Base-by-base conservation (phyloP, 92 coral and sea anemone species). In the Epizoanthus scotinus region DNA sequence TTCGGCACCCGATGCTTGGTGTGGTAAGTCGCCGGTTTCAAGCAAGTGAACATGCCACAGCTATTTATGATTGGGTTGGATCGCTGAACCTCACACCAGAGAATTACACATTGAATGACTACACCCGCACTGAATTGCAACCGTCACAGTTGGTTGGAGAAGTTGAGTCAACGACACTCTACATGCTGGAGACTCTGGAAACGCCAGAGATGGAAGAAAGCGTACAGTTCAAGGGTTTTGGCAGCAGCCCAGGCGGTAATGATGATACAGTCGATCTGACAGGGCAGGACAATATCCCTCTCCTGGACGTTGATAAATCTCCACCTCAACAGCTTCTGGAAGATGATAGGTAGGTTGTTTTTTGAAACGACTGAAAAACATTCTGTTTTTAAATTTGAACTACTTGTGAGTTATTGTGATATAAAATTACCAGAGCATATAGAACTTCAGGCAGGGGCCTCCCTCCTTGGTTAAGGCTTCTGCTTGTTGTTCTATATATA, bases 161-260 rank as follows among this genome's bases (percentile, higher is more conserved):
- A 19, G 68, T 63, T 13, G 40, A 63, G 8, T 63, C 42, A 63
- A 27, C 8, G 40, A 63, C 68, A 63, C 42, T 63, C 20, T 63
- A 63, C 68, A 63, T 63, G 40, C 68, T 63, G 40, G 68, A 63
- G 68, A 28, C 68, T 26, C 68, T 63, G 68, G 68, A 63, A 63
- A 63, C 68, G 40, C 68, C 68, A 63, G 68, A 6, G 7, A 63
- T 63, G 68, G 68, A 63, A 63, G 68, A 63, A 63, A 63, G 42
- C 8, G 68, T 63, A 27, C 38, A 63, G 27, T 63, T 63, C 68
- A 63, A 63, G 68, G 68, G 68, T 26, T 63, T 63, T 42, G 68
- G 68, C 20, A 63, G 44, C 68, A 63, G 68, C 40, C 68, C 40
- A 63, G 40, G 40, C 40, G 68, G 68, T 63, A 63, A 63, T 63